Conservation (phyloP, 2,797 vertebrate genomes). For the Coilia nasus region DNA sequence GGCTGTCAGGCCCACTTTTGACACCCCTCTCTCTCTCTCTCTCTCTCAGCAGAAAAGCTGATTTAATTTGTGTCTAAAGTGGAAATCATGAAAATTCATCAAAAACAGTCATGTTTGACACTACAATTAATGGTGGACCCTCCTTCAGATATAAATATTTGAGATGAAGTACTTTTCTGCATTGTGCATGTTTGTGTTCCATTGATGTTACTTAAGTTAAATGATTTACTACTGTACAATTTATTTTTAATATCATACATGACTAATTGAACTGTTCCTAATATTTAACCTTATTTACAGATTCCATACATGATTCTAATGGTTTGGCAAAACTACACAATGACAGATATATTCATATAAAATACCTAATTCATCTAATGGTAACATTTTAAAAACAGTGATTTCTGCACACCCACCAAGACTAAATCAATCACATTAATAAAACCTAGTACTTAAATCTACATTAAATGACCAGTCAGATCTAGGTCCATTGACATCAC, state of each 20-base stretch:
- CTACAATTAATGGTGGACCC: not conserved
- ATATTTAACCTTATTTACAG: not conserved
- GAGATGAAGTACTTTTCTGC: not conserved
- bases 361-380: not conserved
- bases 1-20: slow-evolving; percentile 75
- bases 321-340: not conserved
- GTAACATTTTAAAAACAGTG: not conserved
- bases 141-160: not conserved
- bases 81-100: slow-evolving; percentile 69
- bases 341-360: not conserved
- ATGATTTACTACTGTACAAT: not conserved
- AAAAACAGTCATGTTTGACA: not conserved
- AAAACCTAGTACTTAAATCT: slow-evolving; percentile 23
- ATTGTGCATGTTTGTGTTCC: not conserved
- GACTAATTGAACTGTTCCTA: not conserved
- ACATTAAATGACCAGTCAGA: slow-evolving; percentile 12
- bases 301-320: not conserved
- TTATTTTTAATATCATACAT: not conserved
- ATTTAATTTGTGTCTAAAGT: slow-evolving; percentile 47
- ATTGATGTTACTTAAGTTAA: not conserved
- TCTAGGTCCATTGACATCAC: not conserved
- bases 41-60: slow-evolving; percentile 30
- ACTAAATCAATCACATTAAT: slow-evolving; percentile 21
- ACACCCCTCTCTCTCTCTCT: slow-evolving; percentile 68
- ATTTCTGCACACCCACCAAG: not conserved